Evolutionary conservation across 2,888 invertebrate species (phyloP), one percentile per base, ranked within the genome.

Genomic region (Chymomyza procnemis): DNA sequence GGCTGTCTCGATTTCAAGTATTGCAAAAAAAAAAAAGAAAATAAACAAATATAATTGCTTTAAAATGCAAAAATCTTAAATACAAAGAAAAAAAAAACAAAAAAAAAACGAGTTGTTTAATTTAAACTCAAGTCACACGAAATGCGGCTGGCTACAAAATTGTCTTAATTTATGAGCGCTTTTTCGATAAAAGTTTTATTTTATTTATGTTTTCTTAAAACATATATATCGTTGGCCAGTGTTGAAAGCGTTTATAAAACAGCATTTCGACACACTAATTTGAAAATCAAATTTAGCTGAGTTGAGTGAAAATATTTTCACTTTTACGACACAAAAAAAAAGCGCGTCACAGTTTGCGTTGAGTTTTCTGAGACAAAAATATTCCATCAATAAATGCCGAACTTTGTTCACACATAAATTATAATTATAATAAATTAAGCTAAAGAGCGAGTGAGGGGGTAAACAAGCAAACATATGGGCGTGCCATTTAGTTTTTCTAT

Each of bases 41-140:
- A 67, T 58, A 30, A 48, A 55, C 14, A 73, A 26, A 26, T n/a
- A 26, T 26, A 6, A 82, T 77, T 77, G 67, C 22, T 21, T 61
- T 48, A 18, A 79, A 75, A 67, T 70, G 67, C 58, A 50, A 73
- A 50, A 73, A 69, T 46, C 58, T 12, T 12, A 2, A 41, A 41
- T 12, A 12, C 34, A 41, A 41, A 3, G 4, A 30, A 30, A 30
- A 30, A 57, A 50, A n/a, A n/a, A n/a, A n/a, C n/a, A n/a, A n/a
- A n/a, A n/a, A n/a, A 55, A 60, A 64, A 59, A 55, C 57, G 4
- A 61, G 48, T 60, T 26, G 21, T 22, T 54, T 52, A 54, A 54
- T 18, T 58, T 46, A 9, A 21, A 34, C 14, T 18, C 46, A 47
- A 21, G n/a, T 66, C 60, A 19, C 55, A 62, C 59, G 66, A 64